Evolutionary conservation across 2,888 invertebrate species (phyloP).

Genomic region (Bembecia ichneumoniformis): DNA sequence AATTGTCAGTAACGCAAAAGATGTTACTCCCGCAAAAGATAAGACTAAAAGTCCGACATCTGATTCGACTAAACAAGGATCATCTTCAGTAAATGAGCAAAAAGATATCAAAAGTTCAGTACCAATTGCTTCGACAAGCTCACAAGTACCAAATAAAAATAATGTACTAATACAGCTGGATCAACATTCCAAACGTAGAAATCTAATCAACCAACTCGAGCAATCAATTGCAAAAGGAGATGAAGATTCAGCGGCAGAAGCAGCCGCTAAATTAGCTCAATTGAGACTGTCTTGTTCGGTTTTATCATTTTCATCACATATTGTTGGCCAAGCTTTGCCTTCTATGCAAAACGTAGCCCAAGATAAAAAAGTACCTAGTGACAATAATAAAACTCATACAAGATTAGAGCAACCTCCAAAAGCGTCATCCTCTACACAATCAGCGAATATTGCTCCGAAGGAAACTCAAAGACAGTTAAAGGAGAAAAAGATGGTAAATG

Average conservation of each 20-base stretch:
- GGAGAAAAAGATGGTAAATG: neutral
- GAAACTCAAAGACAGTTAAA: neutral
- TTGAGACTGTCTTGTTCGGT: slow-evolving; percentile 82
- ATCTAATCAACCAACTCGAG: slow-evolving; percentile 79
- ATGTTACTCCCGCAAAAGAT: neutral
- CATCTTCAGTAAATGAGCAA: neutral
- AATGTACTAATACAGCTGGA: neutral
- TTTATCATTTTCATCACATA: slow-evolving; percentile 59
- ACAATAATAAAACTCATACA: neutral
- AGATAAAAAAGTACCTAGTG: neutral
- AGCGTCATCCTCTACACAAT: slow-evolving; percentile 1
- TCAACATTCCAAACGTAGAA: slow-evolving; percentile 36
- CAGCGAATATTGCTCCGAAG: neutral
- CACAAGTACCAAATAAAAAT: neutral
- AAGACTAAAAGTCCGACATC: neutral
- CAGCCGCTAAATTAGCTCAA: slow-evolving; percentile 83
- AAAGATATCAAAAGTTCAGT: neutral
- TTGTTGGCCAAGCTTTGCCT: neutral
- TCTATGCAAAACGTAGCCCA: neutral
- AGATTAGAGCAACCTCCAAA: neutral
- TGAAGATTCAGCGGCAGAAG: slow-evolving; percentile 80
- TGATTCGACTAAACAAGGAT: neutral
- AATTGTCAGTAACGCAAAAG: neutral
- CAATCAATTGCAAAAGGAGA: slow-evolving; percentile 84
- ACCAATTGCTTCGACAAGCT: neutral